These are phyloP conservation scores for Muschampia plurimacula DNA, from an alignment of 2,888 invertebrate species.

Conservation along the genomic window DNA sequence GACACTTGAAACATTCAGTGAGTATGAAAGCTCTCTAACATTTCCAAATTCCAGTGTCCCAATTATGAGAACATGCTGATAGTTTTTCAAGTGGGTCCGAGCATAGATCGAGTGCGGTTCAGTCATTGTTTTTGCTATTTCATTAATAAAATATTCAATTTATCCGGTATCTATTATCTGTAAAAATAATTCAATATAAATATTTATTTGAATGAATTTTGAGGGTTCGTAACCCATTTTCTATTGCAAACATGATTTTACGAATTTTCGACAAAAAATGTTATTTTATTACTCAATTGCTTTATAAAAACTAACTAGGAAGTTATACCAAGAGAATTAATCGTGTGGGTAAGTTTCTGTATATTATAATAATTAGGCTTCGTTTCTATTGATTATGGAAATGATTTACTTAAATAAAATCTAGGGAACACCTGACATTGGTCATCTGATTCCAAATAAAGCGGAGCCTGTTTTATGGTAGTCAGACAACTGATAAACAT, in stretches of 20 bases:
- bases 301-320: no score
- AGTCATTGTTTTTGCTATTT: conserved; percentile 21
- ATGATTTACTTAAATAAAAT: no score
- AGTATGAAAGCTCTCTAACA: conserved; percentile 33
- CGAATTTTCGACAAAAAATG: conserved; percentile 16
- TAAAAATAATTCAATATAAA: conserved; percentile 23
- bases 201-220: conserved; percentile 20
- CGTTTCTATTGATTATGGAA: no score
- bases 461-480: no score
- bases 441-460: no score
- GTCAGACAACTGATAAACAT: no score
- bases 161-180: conserved; percentile 11
- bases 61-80: conserved; percentile 22
- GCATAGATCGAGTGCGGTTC: conserved; percentile 23
- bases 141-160: conserved; percentile 33
- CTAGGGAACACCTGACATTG: no score
- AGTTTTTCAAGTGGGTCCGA: conserved; percentile 30
- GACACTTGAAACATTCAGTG: conserved; percentile 17
- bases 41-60: conserved; percentile 28
- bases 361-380: no score
- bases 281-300: background rate
- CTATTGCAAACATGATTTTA: conserved; percentile 5
- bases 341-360: no score
- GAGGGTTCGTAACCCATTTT: conserved; percentile 35
- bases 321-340: no score